phyloP scores from a whole-genome alignment of 2,797 vertebrate genomes.

The Thamnophis elegans region DNA sequence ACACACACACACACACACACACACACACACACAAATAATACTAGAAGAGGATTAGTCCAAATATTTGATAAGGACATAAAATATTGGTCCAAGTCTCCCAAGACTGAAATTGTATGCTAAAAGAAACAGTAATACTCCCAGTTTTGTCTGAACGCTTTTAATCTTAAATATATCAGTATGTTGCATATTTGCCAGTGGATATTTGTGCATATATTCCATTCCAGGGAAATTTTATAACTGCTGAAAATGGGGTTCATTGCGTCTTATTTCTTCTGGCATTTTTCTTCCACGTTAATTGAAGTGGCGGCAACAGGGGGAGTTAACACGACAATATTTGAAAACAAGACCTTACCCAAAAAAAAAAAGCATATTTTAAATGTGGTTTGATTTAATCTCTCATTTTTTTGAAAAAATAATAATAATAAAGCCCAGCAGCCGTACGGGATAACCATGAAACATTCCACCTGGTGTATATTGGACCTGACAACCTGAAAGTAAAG shows the following conservation, averaged over 20 bases:
- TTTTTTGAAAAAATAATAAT: background rate
- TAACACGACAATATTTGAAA: background rate
- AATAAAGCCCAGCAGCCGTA: conserved; percentile 19
- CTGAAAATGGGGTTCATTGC: background rate
- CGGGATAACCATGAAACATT: conserved; percentile 29
- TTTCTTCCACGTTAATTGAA: background rate
- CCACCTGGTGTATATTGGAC: conserved; percentile 7
- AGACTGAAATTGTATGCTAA: conserved; percentile 1
- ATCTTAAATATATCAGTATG: conserved; percentile 16
- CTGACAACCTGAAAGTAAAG: background rate
- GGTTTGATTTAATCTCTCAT: background rate
- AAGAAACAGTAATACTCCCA: conserved; percentile 5
- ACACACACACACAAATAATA: background rate
- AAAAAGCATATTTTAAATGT: background rate
- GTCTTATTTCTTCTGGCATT: conserved; percentile 10
- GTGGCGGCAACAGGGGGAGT: background rate
- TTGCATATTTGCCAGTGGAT: conserved; percentile 10
- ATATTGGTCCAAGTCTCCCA: conserved; percentile 1
- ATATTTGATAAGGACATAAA: conserved; percentile 1
- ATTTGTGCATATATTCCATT: conserved; percentile 12
- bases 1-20: too few relatives aligned
- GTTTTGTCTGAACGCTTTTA: background rate
- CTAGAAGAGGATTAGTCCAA: background rate
- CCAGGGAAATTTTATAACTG: conserved; percentile 16
- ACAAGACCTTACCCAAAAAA: conserved; percentile 27